Conservation (phyloP, 2,113 vertebrate genomes). For the Charina bottae region DNA sequence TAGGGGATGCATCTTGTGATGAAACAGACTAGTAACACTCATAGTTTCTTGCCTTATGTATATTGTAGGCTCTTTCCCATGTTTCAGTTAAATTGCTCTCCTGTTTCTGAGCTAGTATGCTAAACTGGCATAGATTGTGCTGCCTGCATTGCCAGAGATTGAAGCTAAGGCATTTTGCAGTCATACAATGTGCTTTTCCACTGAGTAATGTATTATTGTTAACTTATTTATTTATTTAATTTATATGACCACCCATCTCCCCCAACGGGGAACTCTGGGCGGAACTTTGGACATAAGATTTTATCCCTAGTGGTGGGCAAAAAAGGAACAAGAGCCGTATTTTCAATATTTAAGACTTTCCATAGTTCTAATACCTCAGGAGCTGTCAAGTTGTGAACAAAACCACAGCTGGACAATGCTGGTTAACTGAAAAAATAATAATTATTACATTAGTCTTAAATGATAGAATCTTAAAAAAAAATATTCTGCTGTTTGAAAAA, state of each 20-base stretch:
- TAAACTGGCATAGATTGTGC: neutral
- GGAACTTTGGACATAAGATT: neutral
- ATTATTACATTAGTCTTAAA: neutral
- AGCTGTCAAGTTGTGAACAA: neutral
- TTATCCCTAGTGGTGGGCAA: neutral
- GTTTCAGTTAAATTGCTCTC: too few relatives aligned
- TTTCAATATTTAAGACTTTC: neutral
- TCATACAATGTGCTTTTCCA: neutral
- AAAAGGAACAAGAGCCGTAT: neutral
- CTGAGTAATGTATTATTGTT: neutral
- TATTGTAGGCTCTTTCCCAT: too few relatives aligned
- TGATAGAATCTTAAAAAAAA: neutral
- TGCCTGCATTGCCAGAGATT: neutral
- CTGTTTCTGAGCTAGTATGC: neutral
- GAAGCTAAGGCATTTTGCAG: neutral
- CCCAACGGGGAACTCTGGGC: too few relatives aligned
- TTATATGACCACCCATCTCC: too few relatives aligned
- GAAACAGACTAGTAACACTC: too few relatives aligned
- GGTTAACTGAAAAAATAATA: neutral
- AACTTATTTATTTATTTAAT: too few relatives aligned
- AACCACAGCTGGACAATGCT: neutral
- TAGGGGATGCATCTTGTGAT: too few relatives aligned
- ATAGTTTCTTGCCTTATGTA: too few relatives aligned
- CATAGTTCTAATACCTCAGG: neutral
- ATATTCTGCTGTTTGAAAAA: neutral